A percentile compares a stretch with the other conserved stretches of the same genome.
phyloP scores from a whole-genome alignment of 2,113 vertebrate species.

The Recurvirostra avosetta region DNA sequence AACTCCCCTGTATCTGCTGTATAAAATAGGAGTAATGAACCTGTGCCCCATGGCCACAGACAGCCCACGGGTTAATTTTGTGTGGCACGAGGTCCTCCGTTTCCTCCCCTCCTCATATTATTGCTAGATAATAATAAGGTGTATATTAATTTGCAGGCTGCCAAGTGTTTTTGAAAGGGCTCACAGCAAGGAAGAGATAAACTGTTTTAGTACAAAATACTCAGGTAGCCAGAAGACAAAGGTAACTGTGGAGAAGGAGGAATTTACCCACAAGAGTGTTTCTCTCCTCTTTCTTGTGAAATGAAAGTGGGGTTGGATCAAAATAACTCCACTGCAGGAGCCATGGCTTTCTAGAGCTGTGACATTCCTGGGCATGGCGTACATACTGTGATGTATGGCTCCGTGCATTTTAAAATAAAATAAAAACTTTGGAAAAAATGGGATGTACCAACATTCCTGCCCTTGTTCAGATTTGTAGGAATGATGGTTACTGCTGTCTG shows the following conservation, averaged over 20 bases:
- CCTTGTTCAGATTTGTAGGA: background rate
- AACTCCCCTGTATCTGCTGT: background rate
- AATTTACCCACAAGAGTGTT: background rate
- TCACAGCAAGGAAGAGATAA: background rate
- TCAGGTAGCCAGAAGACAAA: background rate
- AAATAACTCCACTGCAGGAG: background rate
- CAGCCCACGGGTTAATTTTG: background rate
- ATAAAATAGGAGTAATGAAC: background rate
- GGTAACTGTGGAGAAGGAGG: background rate
- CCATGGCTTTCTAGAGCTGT: background rate
- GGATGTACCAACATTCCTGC: background rate
- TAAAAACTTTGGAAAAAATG: background rate
- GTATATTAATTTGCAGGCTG: background rate
- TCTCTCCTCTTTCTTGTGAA: background rate
- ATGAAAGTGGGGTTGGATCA: background rate
- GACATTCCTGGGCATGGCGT: background rate
- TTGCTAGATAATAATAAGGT: background rate
- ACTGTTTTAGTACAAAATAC: background rate
- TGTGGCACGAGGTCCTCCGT: fast-evolving
- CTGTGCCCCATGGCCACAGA: background rate
- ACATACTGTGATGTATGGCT: background rate
- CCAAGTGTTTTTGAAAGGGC: background rate
- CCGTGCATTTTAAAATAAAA: background rate
- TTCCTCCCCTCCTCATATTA: background rate
- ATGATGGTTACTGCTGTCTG: background rate